phyloP scores from a whole-genome alignment of 1,140 invertebrate species.

The Drosophila santomea region DNA sequence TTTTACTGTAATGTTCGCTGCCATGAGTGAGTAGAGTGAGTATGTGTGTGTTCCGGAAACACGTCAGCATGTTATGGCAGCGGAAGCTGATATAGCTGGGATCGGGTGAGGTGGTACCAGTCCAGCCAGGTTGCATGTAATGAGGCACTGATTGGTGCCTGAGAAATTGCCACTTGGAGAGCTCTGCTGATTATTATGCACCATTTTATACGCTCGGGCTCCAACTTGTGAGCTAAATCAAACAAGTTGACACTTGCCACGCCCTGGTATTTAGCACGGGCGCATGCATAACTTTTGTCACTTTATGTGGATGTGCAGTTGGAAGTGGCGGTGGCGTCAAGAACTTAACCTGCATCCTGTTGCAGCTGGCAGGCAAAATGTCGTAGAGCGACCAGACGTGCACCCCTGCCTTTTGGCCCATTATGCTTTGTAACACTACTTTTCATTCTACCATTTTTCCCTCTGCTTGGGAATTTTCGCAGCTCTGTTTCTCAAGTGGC shows the following conservation, averaged over 20 bases:
- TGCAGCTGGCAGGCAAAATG: slow-evolving; percentile 64
- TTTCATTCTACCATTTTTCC: slow-evolving; percentile 5
- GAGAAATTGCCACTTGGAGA: slow-evolving; percentile 64
- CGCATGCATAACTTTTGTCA: slow-evolving; percentile 72
- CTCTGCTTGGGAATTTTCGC: slow-evolving; percentile 45
- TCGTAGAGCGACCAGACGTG: slow-evolving; percentile 36
- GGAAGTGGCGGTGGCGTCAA: slow-evolving; percentile 63
- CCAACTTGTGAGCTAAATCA: slow-evolving; percentile 62
- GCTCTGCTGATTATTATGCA: slow-evolving; percentile 56
- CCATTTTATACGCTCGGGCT: slow-evolving; percentile 24
- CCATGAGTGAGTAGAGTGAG: slow-evolving; percentile 4
- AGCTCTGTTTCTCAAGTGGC: slow-evolving; percentile 69
- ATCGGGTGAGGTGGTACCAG: not conserved
- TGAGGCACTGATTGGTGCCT: slow-evolving; percentile 79
- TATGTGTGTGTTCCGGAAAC: slow-evolving; percentile 59
- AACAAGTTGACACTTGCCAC: slow-evolving; percentile 76
- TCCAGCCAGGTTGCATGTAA: slow-evolving; percentile 64
- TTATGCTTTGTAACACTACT: slow-evolving; percentile 76
- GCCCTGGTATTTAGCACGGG: slow-evolving; percentile 44
- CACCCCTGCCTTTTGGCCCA: slow-evolving; percentile 50
- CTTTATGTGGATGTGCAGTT: slow-evolving; percentile 71
- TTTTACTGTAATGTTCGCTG: slow-evolving; percentile 44
- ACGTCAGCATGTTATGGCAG: slow-evolving; percentile 76
- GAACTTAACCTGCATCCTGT: slow-evolving; percentile 81
- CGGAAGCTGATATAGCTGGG: slow-evolving; percentile 70